Evolutionary conservation across 2,888 invertebrate species (phyloP).

Genomic region (Iselma pallidipennis): DNA sequence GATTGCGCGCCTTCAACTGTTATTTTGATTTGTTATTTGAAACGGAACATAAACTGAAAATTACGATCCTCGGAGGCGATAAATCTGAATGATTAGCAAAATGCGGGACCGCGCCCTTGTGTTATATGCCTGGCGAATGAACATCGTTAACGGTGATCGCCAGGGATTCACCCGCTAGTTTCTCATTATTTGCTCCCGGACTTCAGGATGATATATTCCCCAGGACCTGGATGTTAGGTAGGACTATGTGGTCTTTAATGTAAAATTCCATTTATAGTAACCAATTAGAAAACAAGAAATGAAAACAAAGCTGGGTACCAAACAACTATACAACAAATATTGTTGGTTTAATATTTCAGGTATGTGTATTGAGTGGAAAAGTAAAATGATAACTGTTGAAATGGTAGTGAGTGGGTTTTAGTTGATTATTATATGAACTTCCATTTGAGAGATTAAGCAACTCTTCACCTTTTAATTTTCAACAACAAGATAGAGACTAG

Average conservation of each 20-base stretch:
- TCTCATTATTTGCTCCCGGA: constrained; percentile 34
- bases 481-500: too few species aligned
- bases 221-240: background rate
- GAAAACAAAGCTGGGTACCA: background rate
- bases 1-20: constrained; percentile 7
- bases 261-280: background rate
- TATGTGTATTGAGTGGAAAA: too few species aligned
- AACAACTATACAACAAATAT: background rate
- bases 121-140: constrained; percentile 30
- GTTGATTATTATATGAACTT: too few species aligned
- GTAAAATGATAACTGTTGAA: too few species aligned
- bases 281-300: background rate
- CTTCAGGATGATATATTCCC: constrained; percentile 6
- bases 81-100: constrained; percentile 42
- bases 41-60: constrained; percentile 35
- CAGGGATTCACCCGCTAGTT: constrained; percentile 34
- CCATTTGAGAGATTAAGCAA: background rate
- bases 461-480: background rate
- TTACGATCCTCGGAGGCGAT: constrained; percentile 37
- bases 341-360: too few species aligned
- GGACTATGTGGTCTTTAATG: background rate
- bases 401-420: too few species aligned
- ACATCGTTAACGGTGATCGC: constrained; percentile 35
- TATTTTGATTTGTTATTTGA: constrained; percentile 24
- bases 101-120: constrained; percentile 32